Percentiles rank a stretch among this genome's conserved stretches.
Conservation (phyloP, 2,888 invertebrate species). For the Zaprionus bogoriensis region DNA sequence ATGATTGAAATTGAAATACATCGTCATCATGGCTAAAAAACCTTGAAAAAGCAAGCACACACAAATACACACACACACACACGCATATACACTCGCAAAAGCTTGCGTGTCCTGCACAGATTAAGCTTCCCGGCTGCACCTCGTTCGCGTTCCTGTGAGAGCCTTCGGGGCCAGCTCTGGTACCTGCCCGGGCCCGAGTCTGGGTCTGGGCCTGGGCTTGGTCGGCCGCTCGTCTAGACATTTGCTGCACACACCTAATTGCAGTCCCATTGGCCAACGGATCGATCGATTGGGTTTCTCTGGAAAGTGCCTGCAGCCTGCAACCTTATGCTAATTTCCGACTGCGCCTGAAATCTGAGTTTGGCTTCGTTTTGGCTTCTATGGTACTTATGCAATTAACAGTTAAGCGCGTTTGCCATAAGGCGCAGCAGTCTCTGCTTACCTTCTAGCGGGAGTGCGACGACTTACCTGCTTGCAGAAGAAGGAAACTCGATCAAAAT, state of each 20-base stretch:
- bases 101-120: conserved; percentile 73
- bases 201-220: conserved; percentile 41
- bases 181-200: too few species aligned
- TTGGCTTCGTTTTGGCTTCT: background rate
- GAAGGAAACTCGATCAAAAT: background rate
- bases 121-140: conserved; percentile 41
- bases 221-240: conserved; percentile 73
- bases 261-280: conserved; percentile 56
- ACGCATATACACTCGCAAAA: too few species aligned
- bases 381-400: conserved; percentile 47
- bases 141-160: background rate
- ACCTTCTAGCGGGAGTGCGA: conserved; percentile 8
- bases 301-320: conserved; percentile 57
- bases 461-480: conserved; percentile 31
- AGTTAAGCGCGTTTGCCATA: conserved; percentile 20
- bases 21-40: conserved; percentile 25
- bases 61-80: too few species aligned
- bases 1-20: conserved; percentile 69
- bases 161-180: too few species aligned
- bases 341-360: conserved; percentile 23
- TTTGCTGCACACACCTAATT: conserved; percentile 62
- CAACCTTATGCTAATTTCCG: conserved; percentile 63
- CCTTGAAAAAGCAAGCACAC: conserved; percentile 28
- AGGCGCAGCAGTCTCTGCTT: conserved; percentile 8
- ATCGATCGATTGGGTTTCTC: conserved; percentile 66